phyloP scores from a whole-genome alignment of 1,140 invertebrate species.

The Tribolium madens region DNA sequence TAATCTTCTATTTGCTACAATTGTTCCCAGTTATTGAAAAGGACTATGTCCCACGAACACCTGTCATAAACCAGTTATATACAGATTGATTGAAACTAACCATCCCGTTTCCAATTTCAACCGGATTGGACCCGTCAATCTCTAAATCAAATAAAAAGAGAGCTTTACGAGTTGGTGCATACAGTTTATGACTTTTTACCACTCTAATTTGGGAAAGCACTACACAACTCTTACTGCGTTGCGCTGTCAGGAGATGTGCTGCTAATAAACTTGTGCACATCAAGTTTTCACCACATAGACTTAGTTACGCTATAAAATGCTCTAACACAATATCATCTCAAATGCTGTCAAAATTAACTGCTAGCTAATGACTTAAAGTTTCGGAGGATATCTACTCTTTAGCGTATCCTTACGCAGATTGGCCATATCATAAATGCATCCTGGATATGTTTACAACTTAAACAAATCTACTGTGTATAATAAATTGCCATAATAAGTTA shows the following conservation, averaged over 20 bases:
- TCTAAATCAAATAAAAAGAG: neutral
- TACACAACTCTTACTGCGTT: constrained; percentile 14
- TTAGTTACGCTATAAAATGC: constrained; percentile 26
- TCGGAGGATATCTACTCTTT: neutral
- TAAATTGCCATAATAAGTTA: constrained; percentile 14
- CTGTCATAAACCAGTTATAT: neutral
- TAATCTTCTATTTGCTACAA: neutral
- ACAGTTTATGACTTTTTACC: neutral
- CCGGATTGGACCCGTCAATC: neutral
- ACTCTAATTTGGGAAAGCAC: neutral
- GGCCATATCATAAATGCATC: neutral
- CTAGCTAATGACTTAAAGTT: constrained; percentile 16
- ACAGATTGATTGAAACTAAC: neutral
- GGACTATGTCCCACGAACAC: neutral
- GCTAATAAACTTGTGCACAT: constrained; percentile 25
- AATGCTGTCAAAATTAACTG: constrained; percentile 22
- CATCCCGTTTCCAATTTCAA: neutral
- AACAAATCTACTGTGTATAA: neutral
- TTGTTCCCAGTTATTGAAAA: neutral
- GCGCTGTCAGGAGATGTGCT: neutral
- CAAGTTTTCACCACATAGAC: constrained; percentile 16
- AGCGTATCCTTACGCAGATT: constrained; percentile 2
- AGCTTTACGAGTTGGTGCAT: neutral
- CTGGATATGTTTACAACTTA: constrained; percentile 14
- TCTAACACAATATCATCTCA: constrained; percentile 26